phyloP scores from a whole-genome alignment of 2,888 invertebrate species.

The Dugesia japonica region DNA sequence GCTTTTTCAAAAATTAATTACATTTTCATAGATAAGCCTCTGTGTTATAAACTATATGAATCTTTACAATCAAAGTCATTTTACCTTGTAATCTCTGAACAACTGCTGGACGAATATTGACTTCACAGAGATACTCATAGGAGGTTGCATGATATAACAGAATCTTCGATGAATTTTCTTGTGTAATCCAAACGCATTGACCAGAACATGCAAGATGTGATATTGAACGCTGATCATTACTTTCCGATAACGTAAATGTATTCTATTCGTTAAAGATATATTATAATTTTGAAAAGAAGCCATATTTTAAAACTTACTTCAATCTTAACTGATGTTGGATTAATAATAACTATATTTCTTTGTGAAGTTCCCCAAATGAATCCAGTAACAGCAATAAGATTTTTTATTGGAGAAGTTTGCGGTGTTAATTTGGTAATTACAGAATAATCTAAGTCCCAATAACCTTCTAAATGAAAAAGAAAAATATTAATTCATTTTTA shows the following conservation, averaged over 20 bases:
- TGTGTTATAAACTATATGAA: no score
- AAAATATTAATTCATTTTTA: no score
- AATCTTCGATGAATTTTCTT: slow-evolving; percentile 20
- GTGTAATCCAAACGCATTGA: slow-evolving; percentile 13
- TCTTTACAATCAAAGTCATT: no score
- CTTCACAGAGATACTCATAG: slow-evolving; percentile 7
- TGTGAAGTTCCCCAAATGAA: slow-evolving; percentile 79
- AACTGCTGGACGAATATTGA: slow-evolving; percentile 14
- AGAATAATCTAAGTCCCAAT: slow-evolving; percentile 30
- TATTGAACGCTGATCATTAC: not conserved
- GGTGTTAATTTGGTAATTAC: slow-evolving; percentile 22
- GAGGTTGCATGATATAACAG: slow-evolving; percentile 1
- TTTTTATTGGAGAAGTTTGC: slow-evolving; percentile 50
- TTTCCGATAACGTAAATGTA: not conserved
- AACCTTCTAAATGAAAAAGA: slow-evolving; percentile 24
- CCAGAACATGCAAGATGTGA: not conserved
- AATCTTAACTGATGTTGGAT: slow-evolving; percentile 54
- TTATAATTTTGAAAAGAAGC: not conserved
- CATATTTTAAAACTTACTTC: slow-evolving; percentile 45
- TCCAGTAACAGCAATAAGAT: slow-evolving; percentile 67
- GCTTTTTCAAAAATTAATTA: no score
- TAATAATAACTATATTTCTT: slow-evolving; percentile 66
- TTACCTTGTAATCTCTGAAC: slow-evolving; percentile 17
- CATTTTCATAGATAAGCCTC: no score
- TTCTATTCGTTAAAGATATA: not conserved